Percentiles rank a stretch among this genome's conserved stretches.
These are phyloP conservation scores for Alloscopus bannaensis DNA, from an alignment of 2,888 invertebrate genomes.

Conservation along the genomic window DNA sequence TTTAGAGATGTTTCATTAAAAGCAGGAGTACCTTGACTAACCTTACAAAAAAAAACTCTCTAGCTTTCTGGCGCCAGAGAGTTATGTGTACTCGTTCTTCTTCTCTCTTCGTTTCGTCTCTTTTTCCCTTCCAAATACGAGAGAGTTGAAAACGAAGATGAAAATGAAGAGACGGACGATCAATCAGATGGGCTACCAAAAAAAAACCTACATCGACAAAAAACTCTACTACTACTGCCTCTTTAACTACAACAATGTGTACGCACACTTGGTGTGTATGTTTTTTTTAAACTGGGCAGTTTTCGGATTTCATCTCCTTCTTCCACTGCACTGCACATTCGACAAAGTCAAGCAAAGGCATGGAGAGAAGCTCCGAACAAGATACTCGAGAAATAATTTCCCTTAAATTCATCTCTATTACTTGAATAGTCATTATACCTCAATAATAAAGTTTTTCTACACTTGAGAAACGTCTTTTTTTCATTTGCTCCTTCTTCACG, in stretches of 20 bases:
- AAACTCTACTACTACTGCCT: constrained; percentile 6
- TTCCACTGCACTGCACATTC: background rate
- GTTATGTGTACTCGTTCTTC: constrained; percentile 59
- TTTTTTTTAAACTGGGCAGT: constrained; percentile 5
- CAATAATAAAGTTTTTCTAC: constrained; percentile 26
- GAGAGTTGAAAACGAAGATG: constrained; percentile 31
- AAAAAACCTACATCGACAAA: background rate
- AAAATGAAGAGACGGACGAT: constrained; percentile 41
- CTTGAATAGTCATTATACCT: constrained; percentile 47
- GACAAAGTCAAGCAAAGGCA: too few relatives aligned
- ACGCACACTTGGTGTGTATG: background rate
- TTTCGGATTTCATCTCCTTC: background rate
- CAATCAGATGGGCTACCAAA: constrained; percentile 52
- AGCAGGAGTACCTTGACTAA: constrained; percentile 56
- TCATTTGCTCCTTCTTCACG: constrained; percentile 8
- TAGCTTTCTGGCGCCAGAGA: constrained; percentile 60
- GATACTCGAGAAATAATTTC: constrained; percentile 10
- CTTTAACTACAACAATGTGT: constrained; percentile 18
- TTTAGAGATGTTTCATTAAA: constrained; percentile 54
- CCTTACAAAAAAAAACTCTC: constrained; percentile 41
- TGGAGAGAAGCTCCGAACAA: background rate
- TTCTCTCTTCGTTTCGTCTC: constrained; percentile 29
- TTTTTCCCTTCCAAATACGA: constrained; percentile 33
- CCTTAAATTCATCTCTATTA: constrained; percentile 46
- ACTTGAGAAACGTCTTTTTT: too few relatives aligned